Percentiles rank a stretch among this genome's conserved stretches.
Evolutionary conservation across 2,797 vertebrate genomes (phyloP).

Genomic region (Rousettus madagascariensis): DNA sequence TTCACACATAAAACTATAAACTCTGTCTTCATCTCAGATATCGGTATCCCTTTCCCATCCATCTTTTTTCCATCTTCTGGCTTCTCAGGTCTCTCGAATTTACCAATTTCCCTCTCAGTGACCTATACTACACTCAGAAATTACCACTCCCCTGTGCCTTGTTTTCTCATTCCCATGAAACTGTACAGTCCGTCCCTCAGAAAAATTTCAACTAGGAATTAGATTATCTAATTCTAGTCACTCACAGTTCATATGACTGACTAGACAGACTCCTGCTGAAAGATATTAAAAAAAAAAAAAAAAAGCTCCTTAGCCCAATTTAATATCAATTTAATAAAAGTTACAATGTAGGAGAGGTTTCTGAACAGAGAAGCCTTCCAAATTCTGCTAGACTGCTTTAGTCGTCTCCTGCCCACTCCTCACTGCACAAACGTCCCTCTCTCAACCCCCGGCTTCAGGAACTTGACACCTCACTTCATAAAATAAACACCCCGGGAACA

Average conservation of each 20-base stretch:
- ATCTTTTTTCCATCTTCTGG: not conserved
- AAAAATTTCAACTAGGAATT: slow-evolving; percentile 1
- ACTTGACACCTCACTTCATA: not conserved
- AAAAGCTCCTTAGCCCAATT: not conserved
- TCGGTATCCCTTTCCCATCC: not conserved
- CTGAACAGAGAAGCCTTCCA: not conserved
- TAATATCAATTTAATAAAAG: not conserved
- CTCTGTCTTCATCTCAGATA: not conserved
- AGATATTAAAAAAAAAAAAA: not conserved
- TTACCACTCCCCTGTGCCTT: not conserved
- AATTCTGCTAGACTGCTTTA: not conserved
- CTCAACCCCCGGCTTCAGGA: not conserved
- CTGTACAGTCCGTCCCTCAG: not conserved
- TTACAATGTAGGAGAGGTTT: not conserved
- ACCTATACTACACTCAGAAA: not conserved
- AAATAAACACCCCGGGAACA: not conserved
- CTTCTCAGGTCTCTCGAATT: not conserved
- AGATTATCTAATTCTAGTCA: not conserved
- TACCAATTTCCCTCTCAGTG: not conserved
- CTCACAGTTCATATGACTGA: not conserved
- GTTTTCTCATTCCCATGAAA: not conserved
- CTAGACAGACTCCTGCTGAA: not conserved
- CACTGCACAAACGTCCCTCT: not conserved
- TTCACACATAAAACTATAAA: not conserved
- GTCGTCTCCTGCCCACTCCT: not conserved